These are phyloP conservation scores for Dichetophora obliterata DNA, from an alignment of 2,888 invertebrate species.

Conservation along the genomic window DNA sequence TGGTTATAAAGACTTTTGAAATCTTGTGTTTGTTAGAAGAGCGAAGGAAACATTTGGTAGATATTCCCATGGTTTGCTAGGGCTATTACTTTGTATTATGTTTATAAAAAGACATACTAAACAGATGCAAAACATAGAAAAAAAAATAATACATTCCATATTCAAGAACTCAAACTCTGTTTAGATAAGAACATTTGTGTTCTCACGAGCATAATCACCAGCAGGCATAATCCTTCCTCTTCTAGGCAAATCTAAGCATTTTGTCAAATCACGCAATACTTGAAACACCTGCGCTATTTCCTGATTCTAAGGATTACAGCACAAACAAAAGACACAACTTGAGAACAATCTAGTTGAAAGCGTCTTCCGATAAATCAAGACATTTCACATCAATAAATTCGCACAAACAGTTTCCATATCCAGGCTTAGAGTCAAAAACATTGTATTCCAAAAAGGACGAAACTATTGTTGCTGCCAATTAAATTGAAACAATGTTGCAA, in stretches of 20 bases:
- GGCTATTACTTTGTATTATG: too few species aligned
- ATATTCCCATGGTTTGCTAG: too few species aligned
- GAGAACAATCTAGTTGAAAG: neutral
- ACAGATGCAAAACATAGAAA: too few species aligned
- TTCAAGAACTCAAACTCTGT: neutral
- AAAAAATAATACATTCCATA: too few species aligned
- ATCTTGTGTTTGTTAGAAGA: too few species aligned
- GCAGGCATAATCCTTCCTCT: neutral
- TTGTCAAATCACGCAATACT: neutral
- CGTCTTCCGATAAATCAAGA: neutral
- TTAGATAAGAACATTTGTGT: neutral
- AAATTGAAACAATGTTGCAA: neutral
- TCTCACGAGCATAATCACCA: neutral
- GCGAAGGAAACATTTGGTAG: too few species aligned
- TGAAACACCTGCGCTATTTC: neutral
- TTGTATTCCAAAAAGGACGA: neutral
- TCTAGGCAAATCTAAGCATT: neutral
- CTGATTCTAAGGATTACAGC: neutral
- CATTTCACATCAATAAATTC: neutral
- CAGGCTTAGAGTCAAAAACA: too few species aligned
- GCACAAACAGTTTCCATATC: neutral
- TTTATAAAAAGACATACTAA: too few species aligned
- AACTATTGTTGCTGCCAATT: neutral
- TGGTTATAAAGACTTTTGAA: too few species aligned
- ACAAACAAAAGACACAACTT: neutral